A percentile compares a stretch with the other conserved stretches of the same genome.
These are phyloP conservation scores for Schizothorax lantsangensis DNA, from an alignment of 2,797 vertebrate genomes.

Conservation along the genomic window DNA sequence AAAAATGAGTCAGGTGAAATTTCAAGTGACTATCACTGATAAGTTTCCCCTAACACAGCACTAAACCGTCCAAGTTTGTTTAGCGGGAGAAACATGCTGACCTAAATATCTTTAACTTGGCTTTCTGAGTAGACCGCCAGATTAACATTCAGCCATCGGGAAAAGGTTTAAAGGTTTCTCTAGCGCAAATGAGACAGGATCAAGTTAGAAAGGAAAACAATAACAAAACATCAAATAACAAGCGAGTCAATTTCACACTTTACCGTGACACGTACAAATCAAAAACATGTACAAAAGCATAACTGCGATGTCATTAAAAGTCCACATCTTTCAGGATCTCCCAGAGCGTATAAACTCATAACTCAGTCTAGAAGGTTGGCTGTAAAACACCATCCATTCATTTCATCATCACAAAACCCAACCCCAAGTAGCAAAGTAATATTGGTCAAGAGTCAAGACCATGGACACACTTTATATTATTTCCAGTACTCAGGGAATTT, in stretches of 20 bases:
- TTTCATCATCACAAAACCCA: constrained; percentile 7
- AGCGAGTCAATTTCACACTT: neutral
- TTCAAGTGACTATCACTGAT: constrained; percentile 9
- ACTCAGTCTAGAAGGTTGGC: neutral
- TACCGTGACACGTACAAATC: neutral
- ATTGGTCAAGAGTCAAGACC: neutral
- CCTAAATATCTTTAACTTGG: constrained; percentile 43
- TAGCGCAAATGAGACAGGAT: neutral
- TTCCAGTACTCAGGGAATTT: neutral
- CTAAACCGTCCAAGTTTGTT: constrained; percentile 6
- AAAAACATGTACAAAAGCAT: neutral
- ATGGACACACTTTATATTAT: neutral
- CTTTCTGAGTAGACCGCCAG: constrained; percentile 33
- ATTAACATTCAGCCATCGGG: constrained; percentile 35
- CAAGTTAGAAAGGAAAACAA: neutral
- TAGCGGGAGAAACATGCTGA: constrained; percentile 1
- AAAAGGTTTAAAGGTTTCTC: constrained; percentile 36
- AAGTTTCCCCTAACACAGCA: neutral
- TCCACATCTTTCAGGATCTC: neutral
- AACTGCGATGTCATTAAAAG: neutral
- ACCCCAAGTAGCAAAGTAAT: neutral
- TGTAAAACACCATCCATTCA: neutral
- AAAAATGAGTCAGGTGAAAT: neutral
- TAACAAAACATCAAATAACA: neutral
- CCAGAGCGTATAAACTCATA: neutral